phyloP scores from a whole-genome alignment of 2,113 vertebrate species.

The Larimichthys polyactis region DNA sequence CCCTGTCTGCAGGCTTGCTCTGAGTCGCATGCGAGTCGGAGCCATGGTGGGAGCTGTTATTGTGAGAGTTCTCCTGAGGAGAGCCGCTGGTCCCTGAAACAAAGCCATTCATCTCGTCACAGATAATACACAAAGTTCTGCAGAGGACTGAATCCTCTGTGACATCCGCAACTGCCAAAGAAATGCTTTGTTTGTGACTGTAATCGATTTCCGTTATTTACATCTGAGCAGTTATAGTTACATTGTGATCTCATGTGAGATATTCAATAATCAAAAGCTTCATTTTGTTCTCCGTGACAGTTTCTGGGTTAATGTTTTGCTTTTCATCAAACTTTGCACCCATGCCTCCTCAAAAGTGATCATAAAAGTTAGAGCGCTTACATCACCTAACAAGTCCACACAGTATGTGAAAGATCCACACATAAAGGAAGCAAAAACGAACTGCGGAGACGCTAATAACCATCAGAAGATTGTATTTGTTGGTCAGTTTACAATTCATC shows the following conservation, averaged over 20 bases:
- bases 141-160: neutral
- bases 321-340: neutral
- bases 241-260: neutral
- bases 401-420: neutral
- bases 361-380: neutral
- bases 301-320: neutral
- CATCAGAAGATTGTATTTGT: neutral
- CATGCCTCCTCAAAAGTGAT: neutral
- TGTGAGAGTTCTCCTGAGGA: conserved; percentile 98
- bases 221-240: neutral
- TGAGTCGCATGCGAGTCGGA: conserved; percentile 94
- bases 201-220: neutral
- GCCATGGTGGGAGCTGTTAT: conserved; percentile 96
- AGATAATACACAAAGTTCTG: conserved; percentile 10
- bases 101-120: conserved; percentile 39
- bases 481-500: neutral
- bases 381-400: neutral
- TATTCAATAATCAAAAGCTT: neutral
- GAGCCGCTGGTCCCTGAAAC: conserved; percentile 95
- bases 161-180: neutral
- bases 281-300: neutral
- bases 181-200: neutral
- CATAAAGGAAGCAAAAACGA: neutral
- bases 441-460: neutral
- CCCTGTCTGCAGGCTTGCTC: conserved; percentile 94